Evolutionary conservation across 1,140 invertebrate genomes (phyloP).

Genomic region (Cydia splendana): DNA sequence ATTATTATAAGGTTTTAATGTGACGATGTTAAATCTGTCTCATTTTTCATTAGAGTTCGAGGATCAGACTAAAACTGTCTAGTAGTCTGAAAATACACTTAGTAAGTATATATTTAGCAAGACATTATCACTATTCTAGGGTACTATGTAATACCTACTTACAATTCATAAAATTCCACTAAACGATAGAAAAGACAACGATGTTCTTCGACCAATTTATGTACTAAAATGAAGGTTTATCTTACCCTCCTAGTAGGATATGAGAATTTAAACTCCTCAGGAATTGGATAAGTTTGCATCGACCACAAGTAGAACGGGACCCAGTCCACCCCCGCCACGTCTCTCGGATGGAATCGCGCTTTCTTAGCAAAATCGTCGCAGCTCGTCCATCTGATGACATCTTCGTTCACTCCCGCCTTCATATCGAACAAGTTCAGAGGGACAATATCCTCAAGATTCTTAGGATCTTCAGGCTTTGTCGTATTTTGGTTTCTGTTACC

Average conservation of each 20-base stretch:
- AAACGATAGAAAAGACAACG: too few relatives aligned
- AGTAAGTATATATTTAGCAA: too few relatives aligned
- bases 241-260: conserved; percentile 58
- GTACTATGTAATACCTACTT: too few relatives aligned
- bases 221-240: not conserved
- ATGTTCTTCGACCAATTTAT: not conserved
- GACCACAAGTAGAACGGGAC: conserved; percentile 62
- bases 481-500: not conserved
- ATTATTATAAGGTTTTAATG: not conserved
- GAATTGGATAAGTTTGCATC: not conserved
- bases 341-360: conserved; percentile 53
- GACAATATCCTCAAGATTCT: conserved; percentile 11
- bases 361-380: conserved; percentile 53
- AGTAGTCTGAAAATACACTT: too few relatives aligned
- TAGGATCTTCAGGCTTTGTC: not conserved
- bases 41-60: too few relatives aligned
- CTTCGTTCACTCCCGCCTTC: not conserved
- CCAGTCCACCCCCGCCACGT: conserved; percentile 56
- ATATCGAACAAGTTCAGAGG: conserved; percentile 35
- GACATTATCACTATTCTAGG: too few relatives aligned
- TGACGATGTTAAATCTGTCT: not conserved
- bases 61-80: too few relatives aligned
- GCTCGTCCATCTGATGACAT: conserved; percentile 49
- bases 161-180: too few relatives aligned
- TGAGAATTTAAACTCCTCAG: conserved; percentile 50